Conservation (phyloP, 1,140 invertebrate species). For the Plodia interpunctella region DNA sequence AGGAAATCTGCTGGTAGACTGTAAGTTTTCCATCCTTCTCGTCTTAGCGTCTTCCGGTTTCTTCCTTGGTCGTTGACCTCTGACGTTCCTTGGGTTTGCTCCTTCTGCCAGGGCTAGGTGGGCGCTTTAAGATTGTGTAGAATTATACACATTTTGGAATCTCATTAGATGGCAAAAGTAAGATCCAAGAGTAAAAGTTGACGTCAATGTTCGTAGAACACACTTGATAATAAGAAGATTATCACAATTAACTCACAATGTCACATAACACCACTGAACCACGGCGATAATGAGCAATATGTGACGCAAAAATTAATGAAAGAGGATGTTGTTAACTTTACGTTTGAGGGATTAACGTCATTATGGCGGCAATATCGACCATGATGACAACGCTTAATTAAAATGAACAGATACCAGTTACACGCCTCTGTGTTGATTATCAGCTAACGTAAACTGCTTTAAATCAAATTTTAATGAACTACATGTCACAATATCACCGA, state of each 20-base stretch:
- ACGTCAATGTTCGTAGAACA: no score
- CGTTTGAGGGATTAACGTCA: constrained; percentile 10
- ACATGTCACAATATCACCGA: background rate
- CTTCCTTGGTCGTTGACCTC: no score
- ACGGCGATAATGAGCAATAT: background rate
- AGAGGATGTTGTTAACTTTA: constrained; percentile 5
- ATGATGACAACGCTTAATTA: constrained; percentile 15
- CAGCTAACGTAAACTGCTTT: background rate
- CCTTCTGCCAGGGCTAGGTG: no score
- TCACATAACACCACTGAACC: background rate
- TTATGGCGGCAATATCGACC: constrained; percentile 5
- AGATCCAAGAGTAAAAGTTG: no score
- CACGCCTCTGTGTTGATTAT: background rate
- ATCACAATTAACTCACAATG: background rate
- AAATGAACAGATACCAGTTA: constrained; percentile 10
- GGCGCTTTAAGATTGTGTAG: no score
- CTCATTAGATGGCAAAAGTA: no score
- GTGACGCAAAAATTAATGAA: background rate
- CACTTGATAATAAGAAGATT: no score
- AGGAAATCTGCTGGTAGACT: no score
- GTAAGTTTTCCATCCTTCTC: no score
- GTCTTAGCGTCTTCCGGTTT: no score
- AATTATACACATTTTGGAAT: no score
- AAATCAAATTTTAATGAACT: constrained; percentile 1
- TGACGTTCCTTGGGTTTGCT: no score